These are phyloP conservation scores for Philotrypesis tridentata DNA, from an alignment of 1,140 invertebrate species.

Conservation along the genomic window DNA sequence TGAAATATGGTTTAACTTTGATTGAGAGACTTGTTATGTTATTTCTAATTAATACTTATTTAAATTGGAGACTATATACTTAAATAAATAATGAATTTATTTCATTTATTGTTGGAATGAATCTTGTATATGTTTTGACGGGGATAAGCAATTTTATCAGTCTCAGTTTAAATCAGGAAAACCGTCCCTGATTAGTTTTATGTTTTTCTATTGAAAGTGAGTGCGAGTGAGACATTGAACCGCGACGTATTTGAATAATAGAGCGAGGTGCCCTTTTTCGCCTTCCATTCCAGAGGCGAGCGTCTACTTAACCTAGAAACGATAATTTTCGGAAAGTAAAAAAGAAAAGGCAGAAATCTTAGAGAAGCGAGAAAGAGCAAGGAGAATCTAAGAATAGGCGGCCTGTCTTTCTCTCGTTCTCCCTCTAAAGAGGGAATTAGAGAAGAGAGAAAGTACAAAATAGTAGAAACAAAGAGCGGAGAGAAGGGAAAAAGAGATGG, in stretches of 20 bases:
- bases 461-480: slow-evolving; percentile 36
- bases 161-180: neutral
- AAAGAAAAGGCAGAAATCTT: neutral
- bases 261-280: neutral
- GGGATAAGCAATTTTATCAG: too few relatives aligned
- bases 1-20: too few relatives aligned
- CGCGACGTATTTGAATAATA: neutral
- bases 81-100: too few relatives aligned
- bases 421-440: slow-evolving; percentile 2
- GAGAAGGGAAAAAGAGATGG: neutral
- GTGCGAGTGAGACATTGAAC: too few relatives aligned
- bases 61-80: too few relatives aligned
- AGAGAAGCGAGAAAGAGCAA: neutral
- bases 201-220: too few relatives aligned
- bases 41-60: too few relatives aligned
- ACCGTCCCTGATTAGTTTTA: neutral
- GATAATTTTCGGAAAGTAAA: neutral
- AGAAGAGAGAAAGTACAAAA: slow-evolving; percentile 41
- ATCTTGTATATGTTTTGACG: too few relatives aligned
- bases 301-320: slow-evolving; percentile 35
- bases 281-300: neutral
- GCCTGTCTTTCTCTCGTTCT: neutral
- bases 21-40: too few relatives aligned
- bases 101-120: too few relatives aligned
- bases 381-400: neutral